Percentiles rank a stretch among this genome's conserved stretches.
These are phyloP conservation scores for Chloroclystis v-ata DNA, from an alignment of 2,888 invertebrate genomes.

Conservation along the genomic window DNA sequence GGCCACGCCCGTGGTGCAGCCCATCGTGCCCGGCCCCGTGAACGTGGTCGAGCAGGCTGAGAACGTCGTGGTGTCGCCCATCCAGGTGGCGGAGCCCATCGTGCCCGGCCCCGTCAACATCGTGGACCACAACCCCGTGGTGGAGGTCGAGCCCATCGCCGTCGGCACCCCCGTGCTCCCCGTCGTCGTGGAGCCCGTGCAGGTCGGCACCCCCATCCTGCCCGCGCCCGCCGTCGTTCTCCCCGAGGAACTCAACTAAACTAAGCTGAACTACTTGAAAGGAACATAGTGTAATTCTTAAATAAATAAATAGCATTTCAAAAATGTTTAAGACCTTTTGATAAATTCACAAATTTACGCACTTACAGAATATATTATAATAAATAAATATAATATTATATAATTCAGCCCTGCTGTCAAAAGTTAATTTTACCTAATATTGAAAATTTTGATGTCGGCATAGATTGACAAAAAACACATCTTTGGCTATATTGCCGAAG, in stretches of 20 bases:
- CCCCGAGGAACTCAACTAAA: conserved; percentile 33
- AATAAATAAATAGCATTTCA: not conserved
- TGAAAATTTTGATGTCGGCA: too few relatives aligned
- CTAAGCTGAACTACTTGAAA: conserved; percentile 8
- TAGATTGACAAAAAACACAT: too few relatives aligned
- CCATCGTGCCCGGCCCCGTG: conserved; percentile 5
- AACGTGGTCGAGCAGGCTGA: conserved; percentile 1
- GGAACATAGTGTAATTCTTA: not conserved
- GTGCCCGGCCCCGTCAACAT: conserved; percentile 7
- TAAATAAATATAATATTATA: too few relatives aligned
- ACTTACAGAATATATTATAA: too few relatives aligned
- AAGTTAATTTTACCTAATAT: too few relatives aligned
- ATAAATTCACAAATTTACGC: too few relatives aligned
- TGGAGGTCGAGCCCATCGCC: conserved; percentile 23
- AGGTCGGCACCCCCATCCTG: conserved; percentile 23
- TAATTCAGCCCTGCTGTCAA: too few relatives aligned
- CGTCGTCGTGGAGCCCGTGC: conserved; percentile 25
- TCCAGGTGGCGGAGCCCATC: conserved; percentile 1
- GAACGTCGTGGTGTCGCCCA: not conserved
- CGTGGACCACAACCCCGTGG: not conserved
- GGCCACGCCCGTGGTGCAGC: conserved; percentile 9
- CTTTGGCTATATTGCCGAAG: too few relatives aligned
- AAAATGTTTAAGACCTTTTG: too few relatives aligned
- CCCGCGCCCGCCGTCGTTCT: conserved; percentile 31
- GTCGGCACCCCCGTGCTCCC: conserved; percentile 24